These are phyloP conservation scores for Tanaodytes sp. DNA, from an alignment of 2,888 invertebrate genomes.

Conservation along the genomic window DNA sequence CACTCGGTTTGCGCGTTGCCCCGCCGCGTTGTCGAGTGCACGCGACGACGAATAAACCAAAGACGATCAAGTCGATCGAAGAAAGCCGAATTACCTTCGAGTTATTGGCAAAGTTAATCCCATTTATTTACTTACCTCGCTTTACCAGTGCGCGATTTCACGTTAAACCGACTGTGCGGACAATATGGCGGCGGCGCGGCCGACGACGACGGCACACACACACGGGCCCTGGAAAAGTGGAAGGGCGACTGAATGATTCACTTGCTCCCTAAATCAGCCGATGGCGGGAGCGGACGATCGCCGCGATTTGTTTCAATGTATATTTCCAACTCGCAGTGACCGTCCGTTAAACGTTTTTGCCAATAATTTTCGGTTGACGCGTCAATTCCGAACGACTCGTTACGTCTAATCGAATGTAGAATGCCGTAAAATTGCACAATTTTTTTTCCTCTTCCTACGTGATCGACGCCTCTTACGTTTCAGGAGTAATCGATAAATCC, in stretches of 20 bases:
- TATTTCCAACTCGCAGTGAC: no score
- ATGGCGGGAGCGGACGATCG: no score
- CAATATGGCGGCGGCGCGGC: constrained; percentile 43
- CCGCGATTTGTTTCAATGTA: no score
- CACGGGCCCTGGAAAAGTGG: constrained; percentile 36
- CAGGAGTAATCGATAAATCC: no score
- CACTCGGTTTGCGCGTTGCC: background rate
- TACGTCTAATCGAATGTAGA: no score
- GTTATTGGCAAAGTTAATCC: constrained; percentile 40
- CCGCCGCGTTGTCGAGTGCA: background rate
- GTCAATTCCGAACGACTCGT: no score
- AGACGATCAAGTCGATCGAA: constrained; percentile 2
- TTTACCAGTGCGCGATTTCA: constrained; percentile 22
- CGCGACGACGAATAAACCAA: constrained; percentile 12
- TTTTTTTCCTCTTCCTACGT: no score
- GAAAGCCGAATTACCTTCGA: constrained; percentile 32
- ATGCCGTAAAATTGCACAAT: no score
- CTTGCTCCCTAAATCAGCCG: no score
- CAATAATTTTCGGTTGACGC: no score
- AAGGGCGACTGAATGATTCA: constrained; percentile 37
- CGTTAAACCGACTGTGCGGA: constrained; percentile 30
- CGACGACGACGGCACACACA: constrained; percentile 22
- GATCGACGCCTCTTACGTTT: no score
- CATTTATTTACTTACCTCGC: constrained; percentile 36
- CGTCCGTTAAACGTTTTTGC: no score